phyloP scores from a whole-genome alignment of 2,888 invertebrate species.

The Operophtera brumata region DNA sequence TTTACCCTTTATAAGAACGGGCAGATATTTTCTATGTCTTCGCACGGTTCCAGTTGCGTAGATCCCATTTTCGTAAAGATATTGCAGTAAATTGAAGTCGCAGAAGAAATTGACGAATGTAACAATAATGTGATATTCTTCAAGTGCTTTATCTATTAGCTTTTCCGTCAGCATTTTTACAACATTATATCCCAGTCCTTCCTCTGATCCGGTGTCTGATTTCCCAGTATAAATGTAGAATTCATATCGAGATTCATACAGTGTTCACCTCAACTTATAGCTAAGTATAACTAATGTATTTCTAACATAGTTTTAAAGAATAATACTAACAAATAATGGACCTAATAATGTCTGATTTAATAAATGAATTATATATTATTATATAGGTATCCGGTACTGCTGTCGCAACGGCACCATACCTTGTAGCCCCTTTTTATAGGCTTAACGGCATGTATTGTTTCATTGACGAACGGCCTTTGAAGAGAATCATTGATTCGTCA shows the following conservation, averaged over 20 bases:
- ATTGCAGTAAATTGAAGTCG: neutral
- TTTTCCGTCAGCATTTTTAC: constrained; percentile 29
- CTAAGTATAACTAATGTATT: too few species aligned
- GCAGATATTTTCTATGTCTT: constrained; percentile 27
- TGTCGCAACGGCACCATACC: constrained; percentile 23
- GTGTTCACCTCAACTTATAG: too few species aligned
- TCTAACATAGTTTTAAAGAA: too few species aligned
- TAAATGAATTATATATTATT: too few species aligned
- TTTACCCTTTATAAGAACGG: constrained; percentile 31
- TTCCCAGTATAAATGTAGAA: neutral
- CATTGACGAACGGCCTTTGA: constrained; percentile 27
- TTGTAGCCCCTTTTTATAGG: constrained; percentile 27
- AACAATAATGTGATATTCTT: neutral
- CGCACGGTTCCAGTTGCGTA: neutral
- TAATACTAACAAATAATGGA: too few species aligned
- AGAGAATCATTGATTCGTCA: constrained; percentile 28
- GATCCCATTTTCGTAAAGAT: neutral
- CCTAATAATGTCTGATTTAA: too few species aligned
- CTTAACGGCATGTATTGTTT: constrained; percentile 30
- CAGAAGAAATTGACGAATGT: neutral
- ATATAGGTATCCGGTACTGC: constrained; percentile 23
- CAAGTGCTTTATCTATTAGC: constrained; percentile 2
- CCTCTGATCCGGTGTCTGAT: constrained; percentile 29
- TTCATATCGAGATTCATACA: too few species aligned
- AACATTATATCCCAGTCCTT: constrained; percentile 34